These are phyloP conservation scores for Porites lobata DNA, from an alignment of 92 coral and sea anemone species.

Conservation along the genomic window DNA sequence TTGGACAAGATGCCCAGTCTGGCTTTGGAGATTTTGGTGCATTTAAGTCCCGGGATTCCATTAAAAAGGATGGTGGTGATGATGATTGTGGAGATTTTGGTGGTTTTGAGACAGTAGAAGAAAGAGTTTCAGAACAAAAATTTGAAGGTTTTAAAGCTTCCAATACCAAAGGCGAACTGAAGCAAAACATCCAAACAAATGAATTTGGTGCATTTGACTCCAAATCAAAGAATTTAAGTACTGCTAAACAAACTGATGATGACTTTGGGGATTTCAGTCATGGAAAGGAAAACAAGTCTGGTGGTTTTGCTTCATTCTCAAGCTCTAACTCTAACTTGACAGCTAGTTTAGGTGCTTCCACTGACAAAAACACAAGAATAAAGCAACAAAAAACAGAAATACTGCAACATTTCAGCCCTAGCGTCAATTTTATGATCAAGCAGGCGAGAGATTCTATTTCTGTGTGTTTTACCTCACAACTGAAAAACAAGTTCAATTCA, in stretches of 20 bases:
- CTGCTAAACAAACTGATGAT: slow-evolving; percentile 10
- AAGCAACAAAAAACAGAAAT: slow-evolving; percentile 4
- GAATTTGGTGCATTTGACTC: slow-evolving; percentile 22
- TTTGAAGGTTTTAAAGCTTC: not conserved
- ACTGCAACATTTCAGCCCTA: slow-evolving; percentile 8
- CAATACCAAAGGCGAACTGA: not conserved
- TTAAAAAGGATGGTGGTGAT: slow-evolving; percentile 5
- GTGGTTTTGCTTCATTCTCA: not conserved
- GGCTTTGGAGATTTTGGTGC: slow-evolving; percentile 41
- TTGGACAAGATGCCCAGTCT: not conserved
- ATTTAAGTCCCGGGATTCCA: slow-evolving; percentile 2
- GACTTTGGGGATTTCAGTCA: slow-evolving; percentile 27
- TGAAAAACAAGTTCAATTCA: not conserved
- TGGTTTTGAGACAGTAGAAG: slow-evolving; percentile 28
- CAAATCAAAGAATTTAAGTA: not conserved
- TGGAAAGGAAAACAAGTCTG: not conserved
- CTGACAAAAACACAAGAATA: not conserved
- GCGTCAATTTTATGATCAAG: not conserved
- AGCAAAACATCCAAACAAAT: not conserved
- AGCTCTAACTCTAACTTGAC: not conserved
- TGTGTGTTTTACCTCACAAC: slow-evolving; percentile 15
- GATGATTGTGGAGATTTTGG: slow-evolving; percentile 62
- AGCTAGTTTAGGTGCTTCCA: not conserved
- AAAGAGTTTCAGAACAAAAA: not conserved
- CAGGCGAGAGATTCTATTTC: slow-evolving; percentile 14